Conservation (phyloP, 2,797 vertebrate genomes). For the Notoglanidium macrostoma region DNA sequence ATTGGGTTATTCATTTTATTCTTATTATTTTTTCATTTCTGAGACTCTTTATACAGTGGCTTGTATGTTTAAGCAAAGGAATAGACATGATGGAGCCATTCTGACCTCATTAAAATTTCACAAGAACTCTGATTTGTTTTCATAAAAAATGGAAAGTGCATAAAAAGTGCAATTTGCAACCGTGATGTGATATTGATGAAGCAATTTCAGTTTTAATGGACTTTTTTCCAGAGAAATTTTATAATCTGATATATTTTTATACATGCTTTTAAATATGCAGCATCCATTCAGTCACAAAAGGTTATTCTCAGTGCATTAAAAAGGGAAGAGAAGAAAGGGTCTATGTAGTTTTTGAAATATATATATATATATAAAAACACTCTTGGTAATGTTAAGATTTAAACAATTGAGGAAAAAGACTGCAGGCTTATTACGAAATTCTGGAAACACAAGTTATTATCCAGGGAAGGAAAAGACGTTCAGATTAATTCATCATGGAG, state of each 20-base stretch:
- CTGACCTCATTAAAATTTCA: not conserved
- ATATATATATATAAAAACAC: not conserved
- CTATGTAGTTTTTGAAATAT: not conserved
- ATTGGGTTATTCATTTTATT: not conserved
- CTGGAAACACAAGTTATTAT: slow-evolving; percentile 46
- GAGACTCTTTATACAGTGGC: not conserved
- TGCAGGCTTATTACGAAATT: slow-evolving; percentile 34
- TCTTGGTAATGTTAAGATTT: slow-evolving; percentile 1
- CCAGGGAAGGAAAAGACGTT: slow-evolving; percentile 21
- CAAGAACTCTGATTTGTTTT: not conserved
- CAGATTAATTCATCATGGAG: slow-evolving; percentile 32
- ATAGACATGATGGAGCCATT: not conserved
- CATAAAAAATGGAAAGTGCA: slow-evolving; percentile 5
- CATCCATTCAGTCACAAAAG: not conserved
- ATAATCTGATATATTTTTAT: slow-evolving; percentile 13
- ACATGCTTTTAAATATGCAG: not conserved
- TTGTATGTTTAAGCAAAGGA: not conserved
- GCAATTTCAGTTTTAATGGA: not conserved
- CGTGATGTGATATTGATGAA: not conserved
- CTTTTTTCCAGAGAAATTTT: not conserved
- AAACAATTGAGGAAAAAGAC: slow-evolving; percentile 38
- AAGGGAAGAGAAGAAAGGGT: not conserved
- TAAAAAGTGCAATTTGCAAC: not conserved
- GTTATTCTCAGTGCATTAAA: not conserved
- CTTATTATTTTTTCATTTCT: not conserved